Evolutionary conservation across 2,797 vertebrate genomes (phyloP), one percentile per base, ranked within the genome.

Genomic region (Triplophysa bombifrons): DNA sequence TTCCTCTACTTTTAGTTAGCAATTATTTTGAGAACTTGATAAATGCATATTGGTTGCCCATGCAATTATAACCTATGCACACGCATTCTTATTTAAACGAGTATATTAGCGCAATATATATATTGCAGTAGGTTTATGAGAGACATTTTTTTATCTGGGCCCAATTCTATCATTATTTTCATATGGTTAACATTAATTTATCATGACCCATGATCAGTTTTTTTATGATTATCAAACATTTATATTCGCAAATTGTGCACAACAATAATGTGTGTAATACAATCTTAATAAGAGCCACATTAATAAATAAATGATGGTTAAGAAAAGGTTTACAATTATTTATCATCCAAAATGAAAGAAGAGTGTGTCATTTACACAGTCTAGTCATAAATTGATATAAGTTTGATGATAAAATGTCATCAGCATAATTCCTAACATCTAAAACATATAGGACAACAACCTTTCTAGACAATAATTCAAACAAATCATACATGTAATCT

Each of bases 401-500:
- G 17, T 30, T 63, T 63, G 27, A 19, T 38, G 34, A 38, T 38
- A 38, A 38, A 38, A 38, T 53, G 5, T 53, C 17, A 9, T 55
- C 20, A 55, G 16, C 19, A 0, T 55, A 55, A 55, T 55, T 19
- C 17, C 53, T 12, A 58, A 25, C 20, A 22, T 13, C n/a, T 22
- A 12, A 56, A 56, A 58, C 55, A 22, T 25, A 38, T 13, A 53
- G n/a, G 1, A 41, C 27, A 65, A 53, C 38, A 67, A 58, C 64
- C 22, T 83, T 85, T 90, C 88, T 88, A 83, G 83, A 58, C 17
- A 63, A 22, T 27, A 25, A 53, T 65, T 34, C 38, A 63, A n/a
- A 76, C 64, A 72, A 70, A 85, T 73, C 72, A 72, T 84, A 80
- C 63, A 81, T 71, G 72, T 78, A 76, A 74, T 76, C 64, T 87